Base-by-base conservation (phyloP, 2,888 invertebrate genomes). In the Caenorhabditis virilis region DNA sequence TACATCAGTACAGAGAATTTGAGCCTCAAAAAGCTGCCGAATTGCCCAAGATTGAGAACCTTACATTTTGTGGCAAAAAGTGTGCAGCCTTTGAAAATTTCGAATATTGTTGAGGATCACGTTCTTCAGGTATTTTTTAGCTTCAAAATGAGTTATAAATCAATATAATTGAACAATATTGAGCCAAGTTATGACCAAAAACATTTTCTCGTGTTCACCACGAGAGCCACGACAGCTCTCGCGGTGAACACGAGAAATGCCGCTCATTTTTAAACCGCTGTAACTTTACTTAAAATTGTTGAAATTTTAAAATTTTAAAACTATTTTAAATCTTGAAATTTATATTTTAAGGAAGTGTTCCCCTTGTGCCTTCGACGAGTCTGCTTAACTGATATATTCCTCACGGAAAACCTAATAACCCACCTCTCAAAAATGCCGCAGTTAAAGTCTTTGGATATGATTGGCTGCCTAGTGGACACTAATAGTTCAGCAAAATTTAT, bases 381-480 rank as follows among this genome's bases (percentile, higher is more conserved):
- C 36, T 62, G 61, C 35, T 42, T 69, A 26, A 69, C 64, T 1
- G 69, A 65, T 23, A 30, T 65, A 13, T 49, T 41, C 7, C 45
- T 69, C n/a, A 61, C 60, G 4, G 50, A 56, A 26, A 55, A 58
- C 16, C 50, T 60, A 1, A 45, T 69, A 6, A 30, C 5, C 1
- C 35, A 48, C n/a, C 25, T 69, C 30, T 16, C 46, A 4, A 23
- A 25, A 11, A 41, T 69, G 11, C 45, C 54, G 9, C 47, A 65
- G 23, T 42, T 69, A 22, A 27, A 25, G 6, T 59, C 45, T 18
- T 25, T 69, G 25, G 69, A 69, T 41, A 36, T 56, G 25, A 65
- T 69, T 23, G 69, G 69, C 27, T 57, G 57, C 33, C 16, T 65
- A 4, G 56, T 69, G 6, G 61, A 65, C 45, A 59, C 69, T 0